Conservation (phyloP, 2,888 invertebrate genomes). For the Lepas anatifera region DNA sequence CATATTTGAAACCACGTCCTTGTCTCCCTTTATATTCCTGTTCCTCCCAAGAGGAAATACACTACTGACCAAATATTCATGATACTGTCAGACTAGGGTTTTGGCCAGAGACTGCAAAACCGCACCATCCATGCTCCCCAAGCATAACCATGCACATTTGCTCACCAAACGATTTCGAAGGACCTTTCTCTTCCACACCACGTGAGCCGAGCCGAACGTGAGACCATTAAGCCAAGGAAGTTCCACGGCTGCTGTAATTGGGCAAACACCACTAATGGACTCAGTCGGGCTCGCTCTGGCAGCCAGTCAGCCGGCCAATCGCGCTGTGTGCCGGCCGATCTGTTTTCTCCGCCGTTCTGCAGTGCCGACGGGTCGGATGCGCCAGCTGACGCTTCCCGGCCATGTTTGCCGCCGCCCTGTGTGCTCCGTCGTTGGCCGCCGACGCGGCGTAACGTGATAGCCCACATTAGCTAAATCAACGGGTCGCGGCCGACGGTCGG, state of each 20-base stretch:
- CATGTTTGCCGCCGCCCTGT: not conserved
- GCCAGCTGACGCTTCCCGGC: not conserved
- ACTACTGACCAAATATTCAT: too few relatives aligned
- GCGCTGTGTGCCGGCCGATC: not conserved
- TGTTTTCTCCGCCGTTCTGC: not conserved
- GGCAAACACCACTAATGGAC: not conserved
- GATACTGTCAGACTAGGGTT: too few relatives aligned
- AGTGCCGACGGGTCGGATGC: not conserved
- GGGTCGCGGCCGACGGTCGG: not conserved
- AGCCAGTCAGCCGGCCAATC: not conserved
- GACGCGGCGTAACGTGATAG: not conserved
- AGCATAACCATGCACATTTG: too few relatives aligned
- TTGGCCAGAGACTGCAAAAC: too few relatives aligned
- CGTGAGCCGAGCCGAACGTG: too few relatives aligned
- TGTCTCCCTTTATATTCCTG: too few relatives aligned
- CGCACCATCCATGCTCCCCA: too few relatives aligned
- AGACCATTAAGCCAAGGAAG: too few relatives aligned
- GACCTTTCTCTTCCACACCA: too few relatives aligned
- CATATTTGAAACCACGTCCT: too few relatives aligned
- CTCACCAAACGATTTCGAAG: too few relatives aligned
- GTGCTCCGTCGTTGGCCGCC: not conserved
- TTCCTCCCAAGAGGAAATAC: too few relatives aligned
- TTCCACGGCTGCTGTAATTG: slow-evolving; percentile 5
- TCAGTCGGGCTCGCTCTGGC: not conserved
- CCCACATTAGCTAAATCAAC: slow-evolving; percentile 11